These are phyloP conservation scores for Dufourea novaeangliae DNA, from an alignment of 1,140 invertebrate species.

Conservation along the genomic window DNA sequence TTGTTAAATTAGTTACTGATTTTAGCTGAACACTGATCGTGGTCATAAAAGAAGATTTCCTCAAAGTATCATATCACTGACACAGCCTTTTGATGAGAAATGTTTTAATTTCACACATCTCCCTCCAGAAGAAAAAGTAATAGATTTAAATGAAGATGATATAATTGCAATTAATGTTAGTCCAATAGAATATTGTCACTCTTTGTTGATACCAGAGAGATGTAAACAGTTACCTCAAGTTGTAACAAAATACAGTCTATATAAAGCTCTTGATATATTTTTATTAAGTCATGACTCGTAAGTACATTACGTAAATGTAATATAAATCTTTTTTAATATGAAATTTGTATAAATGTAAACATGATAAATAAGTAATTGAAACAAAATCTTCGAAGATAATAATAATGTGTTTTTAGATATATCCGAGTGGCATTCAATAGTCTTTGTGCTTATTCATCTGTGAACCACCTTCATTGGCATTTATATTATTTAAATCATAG, in stretches of 20 bases:
- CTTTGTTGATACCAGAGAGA: slow-evolving; percentile 85
- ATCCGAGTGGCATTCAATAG: slow-evolving; percentile 89
- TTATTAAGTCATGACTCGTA: slow-evolving; percentile 82
- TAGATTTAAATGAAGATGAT: slow-evolving; percentile 77
- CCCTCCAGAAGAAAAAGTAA: slow-evolving; percentile 83
- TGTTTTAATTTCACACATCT: slow-evolving; percentile 88
- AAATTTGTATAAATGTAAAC: not conserved
- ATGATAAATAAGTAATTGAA: not conserved
- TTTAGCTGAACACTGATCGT: slow-evolving; percentile 86
- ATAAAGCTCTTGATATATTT: slow-evolving; percentile 80
- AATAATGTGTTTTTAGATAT: slow-evolving; percentile 65
- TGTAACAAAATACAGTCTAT: slow-evolving; percentile 79
- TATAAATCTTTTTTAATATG: not conserved
- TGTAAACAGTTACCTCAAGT: slow-evolving; percentile 84
- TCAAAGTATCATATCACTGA: slow-evolving; percentile 83
- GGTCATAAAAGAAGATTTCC: slow-evolving; percentile 83
- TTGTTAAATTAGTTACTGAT: slow-evolving; percentile 44
- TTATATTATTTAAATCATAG: slow-evolving; percentile 85
- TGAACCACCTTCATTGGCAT: slow-evolving; percentile 92
- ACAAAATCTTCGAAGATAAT: not conserved
- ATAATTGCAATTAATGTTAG: slow-evolving; percentile 86
- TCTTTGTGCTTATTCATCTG: slow-evolving; percentile 89
- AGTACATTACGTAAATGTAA: slow-evolving; percentile 57
- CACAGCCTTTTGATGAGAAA: slow-evolving; percentile 83
- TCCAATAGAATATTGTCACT: slow-evolving; percentile 86